phyloP scores from a whole-genome alignment of 2,888 invertebrate species.

The Amblyjoppa fuscipennis region DNA sequence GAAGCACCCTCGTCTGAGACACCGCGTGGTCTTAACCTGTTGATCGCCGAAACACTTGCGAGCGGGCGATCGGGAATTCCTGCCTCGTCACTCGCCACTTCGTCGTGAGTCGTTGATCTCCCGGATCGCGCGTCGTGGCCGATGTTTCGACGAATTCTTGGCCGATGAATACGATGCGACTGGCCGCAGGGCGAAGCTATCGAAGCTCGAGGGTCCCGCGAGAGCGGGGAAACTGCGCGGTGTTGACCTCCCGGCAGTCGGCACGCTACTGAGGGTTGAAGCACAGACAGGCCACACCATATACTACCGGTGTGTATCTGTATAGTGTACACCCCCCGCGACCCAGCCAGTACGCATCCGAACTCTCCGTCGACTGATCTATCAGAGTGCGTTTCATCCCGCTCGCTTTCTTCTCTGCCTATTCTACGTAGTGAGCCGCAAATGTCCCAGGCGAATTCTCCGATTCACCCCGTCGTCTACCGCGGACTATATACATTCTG shows the following conservation, averaged over 20 bases:
- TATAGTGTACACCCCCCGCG: constrained; percentile 14
- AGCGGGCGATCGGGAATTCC: neutral
- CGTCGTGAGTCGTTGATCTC: neutral
- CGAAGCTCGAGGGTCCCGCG: constrained; percentile 8
- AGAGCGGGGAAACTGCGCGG: constrained; percentile 34
- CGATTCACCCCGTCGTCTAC: neutral
- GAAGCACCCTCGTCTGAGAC: neutral
- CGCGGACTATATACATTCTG: too few species aligned
- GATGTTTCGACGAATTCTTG: neutral
- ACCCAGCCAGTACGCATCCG: neutral
- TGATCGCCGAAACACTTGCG: constrained; percentile 61
- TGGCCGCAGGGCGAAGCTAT: neutral
- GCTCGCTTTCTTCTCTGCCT: neutral
- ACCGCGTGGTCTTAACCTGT: constrained; percentile 70
- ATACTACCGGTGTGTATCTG: constrained; percentile 6
- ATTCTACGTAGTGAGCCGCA: constrained; percentile 12
- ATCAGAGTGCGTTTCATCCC: too few species aligned
- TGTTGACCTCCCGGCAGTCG: constrained; percentile 69
- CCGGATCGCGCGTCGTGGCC: neutral
- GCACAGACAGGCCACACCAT: constrained; percentile 52
- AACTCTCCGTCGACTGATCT: too few species aligned
- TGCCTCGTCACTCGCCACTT: neutral
- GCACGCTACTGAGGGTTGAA: constrained; percentile 74
- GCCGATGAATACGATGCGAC: neutral
- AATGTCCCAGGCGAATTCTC: constrained; percentile 43